Conservation (phyloP, 2,113 vertebrate species). For the Cryptotis parvus region DNA sequence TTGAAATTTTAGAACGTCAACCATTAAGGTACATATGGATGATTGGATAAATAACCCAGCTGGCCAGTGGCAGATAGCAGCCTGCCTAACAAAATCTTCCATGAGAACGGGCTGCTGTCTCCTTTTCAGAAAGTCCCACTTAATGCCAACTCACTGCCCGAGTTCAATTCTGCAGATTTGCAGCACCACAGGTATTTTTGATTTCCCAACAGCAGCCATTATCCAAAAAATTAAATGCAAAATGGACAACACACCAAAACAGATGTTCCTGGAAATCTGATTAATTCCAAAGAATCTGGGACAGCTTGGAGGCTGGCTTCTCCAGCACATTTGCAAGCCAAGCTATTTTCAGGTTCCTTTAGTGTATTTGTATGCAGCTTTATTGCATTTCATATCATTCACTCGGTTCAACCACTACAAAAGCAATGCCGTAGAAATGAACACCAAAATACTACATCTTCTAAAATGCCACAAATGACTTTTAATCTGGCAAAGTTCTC, state of each 20-base stretch:
- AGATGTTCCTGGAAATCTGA: slow-evolving; percentile 75
- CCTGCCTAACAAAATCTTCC: slow-evolving; percentile 18
- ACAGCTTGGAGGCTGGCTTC: slow-evolving; percentile 55
- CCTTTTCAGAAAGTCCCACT: not conserved
- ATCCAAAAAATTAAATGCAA: slow-evolving; percentile 68
- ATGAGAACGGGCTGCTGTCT: not conserved
- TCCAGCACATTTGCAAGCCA: slow-evolving; percentile 34
- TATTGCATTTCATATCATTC: not conserved
- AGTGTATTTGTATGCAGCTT: not conserved
- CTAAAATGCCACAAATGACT: not conserved
- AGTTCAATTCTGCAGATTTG: not conserved
- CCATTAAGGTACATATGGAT: not conserved
- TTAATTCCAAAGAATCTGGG: slow-evolving; percentile 67
- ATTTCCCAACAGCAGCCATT: slow-evolving; percentile 62
- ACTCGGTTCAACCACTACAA: not conserved
- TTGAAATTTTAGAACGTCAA: slow-evolving; percentile 11
- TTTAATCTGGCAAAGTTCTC: not conserved
- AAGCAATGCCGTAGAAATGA: slow-evolving; percentile 14
- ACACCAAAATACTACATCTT: not conserved
- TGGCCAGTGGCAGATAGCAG: not conserved
- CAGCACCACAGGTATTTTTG: not conserved
- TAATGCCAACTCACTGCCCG: not conserved
- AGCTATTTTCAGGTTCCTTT: not conserved
- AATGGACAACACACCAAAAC: slow-evolving; percentile 57
- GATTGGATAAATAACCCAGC: not conserved